Evolutionary conservation across 2,113 vertebrate species (phyloP), one percentile per base, ranked within the genome.

Genomic region (Brevimyrus niger): DNA sequence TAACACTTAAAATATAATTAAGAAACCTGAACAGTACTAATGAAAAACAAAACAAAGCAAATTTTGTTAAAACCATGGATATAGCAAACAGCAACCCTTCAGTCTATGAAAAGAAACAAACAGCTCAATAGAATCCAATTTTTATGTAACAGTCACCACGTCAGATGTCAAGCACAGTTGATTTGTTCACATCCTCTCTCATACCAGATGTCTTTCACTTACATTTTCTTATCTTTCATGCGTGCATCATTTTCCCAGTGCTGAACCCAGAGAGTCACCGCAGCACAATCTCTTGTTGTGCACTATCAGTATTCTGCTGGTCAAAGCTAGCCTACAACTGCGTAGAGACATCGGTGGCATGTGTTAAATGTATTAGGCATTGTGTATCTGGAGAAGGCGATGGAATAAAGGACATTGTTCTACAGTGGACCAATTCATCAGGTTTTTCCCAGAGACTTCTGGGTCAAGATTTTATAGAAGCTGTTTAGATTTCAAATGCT

Each of bases 401-500:
- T 95, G 95, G 94, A 95, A 96, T 96, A 96, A 96, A 97, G 97
- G 95, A 94, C 96, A 96, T 95, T 94, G 97, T 96, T 96, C 96
- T 96, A 97, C 97, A 94, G 97, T 97, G 96, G 94, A 96, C 95
- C 96, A 93, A 98, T 98, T 98, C 98, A 97, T 96, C 92, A 94
- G 96, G 94, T 97, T 98, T 99, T 99, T 99, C 98, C 98, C 98
- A 99, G 98, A 99, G 98, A 96, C 97, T 97, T 96, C 95, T 94
- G 96, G 98, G 97, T 99, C 97, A 99, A 97, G 97, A 97, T 97
- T 99, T 98, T 96, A 97, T 96, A 95, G 97, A 27, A 94, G 95
- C 96, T 97, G 97, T 98, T 99, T 98, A 97, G 97, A 97, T 98
- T 98, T 96, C 97, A 97, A 97, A 98, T 96, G 96, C 97, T 96